A percentile compares a stretch with the other conserved stretches of the same genome.
These are phyloP conservation scores for Nomada flava DNA, from an alignment of 2,888 invertebrate genomes.

Conservation along the genomic window DNA sequence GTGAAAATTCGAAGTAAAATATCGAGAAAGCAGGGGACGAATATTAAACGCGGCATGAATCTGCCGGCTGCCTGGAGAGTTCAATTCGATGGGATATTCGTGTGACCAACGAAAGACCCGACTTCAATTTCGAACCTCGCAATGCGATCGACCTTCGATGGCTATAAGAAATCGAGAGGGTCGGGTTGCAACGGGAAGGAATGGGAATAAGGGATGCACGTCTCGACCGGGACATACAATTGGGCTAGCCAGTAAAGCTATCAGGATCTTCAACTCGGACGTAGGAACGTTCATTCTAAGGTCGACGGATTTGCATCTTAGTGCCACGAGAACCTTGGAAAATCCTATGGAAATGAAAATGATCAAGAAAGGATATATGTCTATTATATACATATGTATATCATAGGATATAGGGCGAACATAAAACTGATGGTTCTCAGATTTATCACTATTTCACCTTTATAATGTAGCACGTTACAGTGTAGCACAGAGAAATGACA, in stretches of 20 bases:
- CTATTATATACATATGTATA: not conserved
- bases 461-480: too few species aligned
- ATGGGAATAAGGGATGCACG: slow-evolving; percentile 14
- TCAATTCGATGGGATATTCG: slow-evolving; percentile 18
- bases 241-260: slow-evolving; percentile 18
- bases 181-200: not conserved
- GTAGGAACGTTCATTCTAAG: slow-evolving; percentile 6
- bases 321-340: not conserved
- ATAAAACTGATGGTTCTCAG: too few species aligned
- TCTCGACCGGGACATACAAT: slow-evolving; percentile 12
- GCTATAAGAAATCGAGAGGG: slow-evolving; percentile 22
- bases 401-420: too few species aligned
- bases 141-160: slow-evolving; percentile 26
- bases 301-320: slow-evolving; percentile 14
- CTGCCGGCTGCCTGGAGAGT: not conserved
- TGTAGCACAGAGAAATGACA: too few species aligned
- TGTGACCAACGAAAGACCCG: slow-evolving; percentile 19
- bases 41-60: slow-evolving; percentile 6
- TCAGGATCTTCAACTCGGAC: not conserved
- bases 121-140: slow-evolving; percentile 13
- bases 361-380: not conserved
- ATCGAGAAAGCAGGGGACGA: not conserved
- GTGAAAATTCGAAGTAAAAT: not conserved
- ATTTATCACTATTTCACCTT: too few species aligned
- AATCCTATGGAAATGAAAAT: not conserved